Base-by-base conservation (phyloP, 2,113 vertebrate genomes). In the Sula dactylatra region DNA sequence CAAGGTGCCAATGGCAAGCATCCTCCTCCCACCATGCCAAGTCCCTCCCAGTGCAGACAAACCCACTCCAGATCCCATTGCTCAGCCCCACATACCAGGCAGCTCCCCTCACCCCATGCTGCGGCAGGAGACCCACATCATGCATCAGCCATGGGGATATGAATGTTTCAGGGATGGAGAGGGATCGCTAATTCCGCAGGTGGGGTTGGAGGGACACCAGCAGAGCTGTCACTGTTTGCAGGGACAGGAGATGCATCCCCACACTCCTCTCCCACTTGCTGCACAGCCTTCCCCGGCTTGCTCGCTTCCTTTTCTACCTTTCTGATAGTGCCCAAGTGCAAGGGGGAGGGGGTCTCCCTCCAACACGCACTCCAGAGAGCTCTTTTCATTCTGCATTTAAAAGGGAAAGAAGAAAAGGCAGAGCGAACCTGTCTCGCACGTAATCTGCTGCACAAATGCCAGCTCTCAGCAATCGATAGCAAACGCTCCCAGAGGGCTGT, bases 401-500 rank as follows among this genome's bases (percentile, higher is more conserved):
- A 95, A 96, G 69, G 42, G 49, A 83, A 91, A 82, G 91, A 91
- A 89, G 89, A 89, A 93, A 96, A 97, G 93, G 91, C 92, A 96
- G 64, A 94, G 69, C 38, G 2, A 85, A 94, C 82, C 93, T 82
- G 82, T 82, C 94, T 96, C 2, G 0, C 74, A 91, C n/a, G 42
- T 95, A 95, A 92, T 84, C 88, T 67, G 93, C 94, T 94, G 96
- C 92, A 84, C 91, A 96, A 93, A 95, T 95, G 78, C 92, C 96
- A 95, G 92, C 96, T 95, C 93, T 91, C 69, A 88, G 84, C 85
- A 88, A 97, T 97, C 96, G 71, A 98, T 98, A 84, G 80, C 86
- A 94, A 73, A 90, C 6, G 52, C 95, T 97, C 97, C 97, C 95
- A 22, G 93, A 95, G 97, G 97, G 96, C 97, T 97, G 97, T 96